Conservation (phyloP, 2,888 invertebrate species). For the Liposcelis brunnea region DNA sequence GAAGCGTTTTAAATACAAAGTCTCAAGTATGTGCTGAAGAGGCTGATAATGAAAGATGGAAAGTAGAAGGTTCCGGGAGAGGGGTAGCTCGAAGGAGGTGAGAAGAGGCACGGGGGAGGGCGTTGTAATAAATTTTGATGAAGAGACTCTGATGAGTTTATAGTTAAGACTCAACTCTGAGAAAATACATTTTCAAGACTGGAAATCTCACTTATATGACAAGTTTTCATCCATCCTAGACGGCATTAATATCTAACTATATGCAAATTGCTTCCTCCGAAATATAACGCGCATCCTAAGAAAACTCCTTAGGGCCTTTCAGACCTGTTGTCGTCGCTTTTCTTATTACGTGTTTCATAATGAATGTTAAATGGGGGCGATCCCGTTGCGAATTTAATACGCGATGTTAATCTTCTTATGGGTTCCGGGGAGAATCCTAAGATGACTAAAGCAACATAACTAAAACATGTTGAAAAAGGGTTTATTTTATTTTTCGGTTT, state of each 20-base stretch:
- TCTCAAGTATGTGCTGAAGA: slow-evolving; percentile 5
- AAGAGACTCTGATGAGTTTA: slow-evolving; percentile 8
- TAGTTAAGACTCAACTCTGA: background rate
- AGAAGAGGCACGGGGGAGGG: background rate
- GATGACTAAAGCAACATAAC: background rate
- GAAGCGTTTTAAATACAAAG: too few relatives aligned
- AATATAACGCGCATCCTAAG: slow-evolving; percentile 7
- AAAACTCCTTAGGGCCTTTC: background rate
- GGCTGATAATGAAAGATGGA: slow-evolving; percentile 3
- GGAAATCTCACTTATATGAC: slow-evolving; percentile 9
- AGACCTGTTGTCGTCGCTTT: background rate
- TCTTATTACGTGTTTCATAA: background rate
- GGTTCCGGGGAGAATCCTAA: background rate
- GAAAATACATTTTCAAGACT: slow-evolving; percentile 9
- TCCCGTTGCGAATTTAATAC: too few relatives aligned
- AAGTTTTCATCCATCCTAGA: slow-evolving; percentile 8
- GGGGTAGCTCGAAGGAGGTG: background rate
- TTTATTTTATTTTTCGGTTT: slow-evolving; percentile 3
- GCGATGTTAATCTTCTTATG: background rate
- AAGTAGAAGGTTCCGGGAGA: too few relatives aligned
- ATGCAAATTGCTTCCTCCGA: slow-evolving; percentile 9
- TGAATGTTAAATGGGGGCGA: background rate
- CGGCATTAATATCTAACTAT: slow-evolving; percentile 9
- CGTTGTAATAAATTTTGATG: slow-evolving; percentile 5
- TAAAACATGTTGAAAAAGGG: background rate